Base-by-base conservation (phyloP, 2,888 invertebrate species). In the Agonopterix arenella region DNA sequence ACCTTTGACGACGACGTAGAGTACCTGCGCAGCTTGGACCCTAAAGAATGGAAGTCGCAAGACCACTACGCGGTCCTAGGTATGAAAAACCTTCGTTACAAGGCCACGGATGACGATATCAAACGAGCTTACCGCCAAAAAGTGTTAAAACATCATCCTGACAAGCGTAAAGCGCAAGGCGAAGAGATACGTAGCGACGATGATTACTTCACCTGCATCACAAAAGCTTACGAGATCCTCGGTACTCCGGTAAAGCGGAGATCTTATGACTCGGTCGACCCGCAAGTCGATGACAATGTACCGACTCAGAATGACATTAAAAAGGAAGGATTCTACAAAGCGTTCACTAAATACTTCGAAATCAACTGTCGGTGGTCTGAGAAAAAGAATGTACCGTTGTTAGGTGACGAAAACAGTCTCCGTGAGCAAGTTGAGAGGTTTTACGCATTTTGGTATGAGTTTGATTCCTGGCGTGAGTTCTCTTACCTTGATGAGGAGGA, bases 401-500 rank as follows among this genome's bases (percentile, higher is more conserved):
- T 99, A 47, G 97, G 94, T 10, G 92, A 93, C 70, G 91, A 92
- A n/a, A 90, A 94, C 52, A 93, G 96, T 49, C 86, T 93, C 1
- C 91, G 97, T 49, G 94, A 94, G 58, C 93, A 95, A 67, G 98
- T 99, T 0, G 97, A 99, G 72, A 74, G 73, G 57, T 99, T 99
- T 84, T 99, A 99, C 77, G 93, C 95, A 11, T 99, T 98, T 80
- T 99, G 99, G 99, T 98, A 96, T 79, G 95, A 97, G 68, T 99
- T 99, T 84, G 97, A 98, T 61, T 98, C 99, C 0, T 99, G 99
- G 99, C 92, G 99, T 55, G 99, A 99, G 77, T 99, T 96, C 84
- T 99, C 99, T 1, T 99, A 99, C 77, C 89, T 98, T 61, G 99
- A 99, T 76, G 98, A 99, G 83, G 99, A 99, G 76, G 99, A 99